Evolutionary conservation across 2,888 invertebrate genomes (phyloP).

Genomic region (Drosophila colorata): DNA sequence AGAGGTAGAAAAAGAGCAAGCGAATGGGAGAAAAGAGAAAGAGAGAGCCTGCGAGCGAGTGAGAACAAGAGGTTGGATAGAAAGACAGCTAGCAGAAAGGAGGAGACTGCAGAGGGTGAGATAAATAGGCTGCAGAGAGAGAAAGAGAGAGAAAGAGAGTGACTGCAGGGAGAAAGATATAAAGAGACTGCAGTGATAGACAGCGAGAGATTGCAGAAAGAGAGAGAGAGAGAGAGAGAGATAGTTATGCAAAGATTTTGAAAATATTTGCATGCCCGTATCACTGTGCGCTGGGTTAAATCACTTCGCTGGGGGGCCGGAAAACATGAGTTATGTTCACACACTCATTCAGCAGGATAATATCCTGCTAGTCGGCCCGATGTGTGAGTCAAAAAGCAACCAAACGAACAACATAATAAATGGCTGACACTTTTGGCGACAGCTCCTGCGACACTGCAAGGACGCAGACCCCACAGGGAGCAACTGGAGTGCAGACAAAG

Average conservation of each 20-base stretch:
- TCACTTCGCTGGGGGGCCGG: conserved; percentile 20
- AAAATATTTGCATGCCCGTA: background rate
- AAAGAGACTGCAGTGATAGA: too few relatives aligned
- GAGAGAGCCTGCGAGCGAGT: too few relatives aligned
- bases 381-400: conserved; percentile 37
- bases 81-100: too few relatives aligned
- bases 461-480: conserved; percentile 3
- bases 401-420: conserved; percentile 45
- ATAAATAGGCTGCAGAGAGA: too few relatives aligned
- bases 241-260: background rate
- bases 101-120: too few relatives aligned
- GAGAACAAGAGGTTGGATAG: too few relatives aligned
- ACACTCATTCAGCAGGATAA: conserved; percentile 50
- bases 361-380: conserved; percentile 45
- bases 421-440: conserved; percentile 57
- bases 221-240: too few relatives aligned
- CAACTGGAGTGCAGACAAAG: conserved; percentile 1
- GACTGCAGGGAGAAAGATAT: background rate
- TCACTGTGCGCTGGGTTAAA: conserved; percentile 37
- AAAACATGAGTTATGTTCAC: conserved; percentile 51
- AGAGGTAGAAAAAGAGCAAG: too few relatives aligned
- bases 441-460: conserved; percentile 21
- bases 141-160: too few relatives aligned
- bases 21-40: background rate
- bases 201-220: background rate